phyloP scores from a whole-genome alignment of 2,797 vertebrate genomes.

The Pantherophis alleghaniensis region DNA sequence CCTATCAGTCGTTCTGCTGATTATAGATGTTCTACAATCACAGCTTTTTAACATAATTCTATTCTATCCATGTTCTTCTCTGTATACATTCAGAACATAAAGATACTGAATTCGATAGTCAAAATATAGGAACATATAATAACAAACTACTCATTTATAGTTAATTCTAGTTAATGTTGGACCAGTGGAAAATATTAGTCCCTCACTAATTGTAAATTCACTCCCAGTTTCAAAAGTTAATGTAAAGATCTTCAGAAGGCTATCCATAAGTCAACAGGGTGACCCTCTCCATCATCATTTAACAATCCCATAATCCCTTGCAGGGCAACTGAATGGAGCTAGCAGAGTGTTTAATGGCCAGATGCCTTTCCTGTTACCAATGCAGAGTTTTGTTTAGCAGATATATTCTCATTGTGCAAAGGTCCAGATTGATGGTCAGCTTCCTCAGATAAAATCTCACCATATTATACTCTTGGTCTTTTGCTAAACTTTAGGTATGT shows the following conservation, averaged over 20 bases:
- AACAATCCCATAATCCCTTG: no score
- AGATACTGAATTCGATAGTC: not conserved
- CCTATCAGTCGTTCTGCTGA: not conserved
- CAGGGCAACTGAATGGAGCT: no score
- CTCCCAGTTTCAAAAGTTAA: no score
- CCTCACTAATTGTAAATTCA: no score
- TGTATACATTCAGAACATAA: not conserved
- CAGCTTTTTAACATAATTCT: not conserved
- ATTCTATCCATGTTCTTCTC: not conserved
- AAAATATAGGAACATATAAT: not conserved
- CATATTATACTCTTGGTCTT: not conserved
- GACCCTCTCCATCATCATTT: not conserved
- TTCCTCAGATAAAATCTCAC: not conserved
- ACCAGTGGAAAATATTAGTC: no score
- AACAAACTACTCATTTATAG: not conserved
- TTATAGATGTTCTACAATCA: not conserved
- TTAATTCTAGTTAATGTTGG: no score
- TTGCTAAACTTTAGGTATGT: not conserved
- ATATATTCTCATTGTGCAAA: not conserved
- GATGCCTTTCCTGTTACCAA: no score
- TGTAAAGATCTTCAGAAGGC: not conserved
- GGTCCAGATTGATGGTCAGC: not conserved
- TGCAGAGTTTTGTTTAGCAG: no score
- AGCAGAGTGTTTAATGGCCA: no score
- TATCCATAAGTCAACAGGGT: not conserved